Base-by-base conservation (phyloP, 2,113 vertebrate species). In the Tilapia sparmanii region DNA sequence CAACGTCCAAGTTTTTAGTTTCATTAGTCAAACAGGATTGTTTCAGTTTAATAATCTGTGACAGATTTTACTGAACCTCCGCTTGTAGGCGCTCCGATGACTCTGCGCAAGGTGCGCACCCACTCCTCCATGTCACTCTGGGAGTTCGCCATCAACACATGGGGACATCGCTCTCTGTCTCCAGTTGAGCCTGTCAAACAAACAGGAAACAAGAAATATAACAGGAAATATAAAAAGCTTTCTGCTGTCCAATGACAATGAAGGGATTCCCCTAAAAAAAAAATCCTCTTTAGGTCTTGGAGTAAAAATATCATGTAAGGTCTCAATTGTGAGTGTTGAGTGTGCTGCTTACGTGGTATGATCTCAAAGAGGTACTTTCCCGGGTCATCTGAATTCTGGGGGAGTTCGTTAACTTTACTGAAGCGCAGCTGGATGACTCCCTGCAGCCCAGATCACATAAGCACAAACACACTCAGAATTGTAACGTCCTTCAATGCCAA, bases 351-450 rank as follows among this genome's bases (percentile, higher is more conserved):
- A 99, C 99, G 97, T 96, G 97, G 98, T 87, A 97, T 94, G 84
- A 99, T 97, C 93, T 99, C 98, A 2, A 99, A 99, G 85, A 99
- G 97, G 93, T 97, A 98, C 79, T 97, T 99, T 45, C 97, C 98
- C 1, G 95, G 95, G 47, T 99, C 98, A 22, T 99, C 98, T 0
- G 97, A 92, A 87, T 95, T 98, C 3, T 87, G 89, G 42, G 96
- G 94, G 8, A 98, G 93, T 91, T 99, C 97, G 16, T 96, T 98
- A 83, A 99, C 93, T 82, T 97, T 97, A 90, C 97, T 97, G 84
- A 97, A 97, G 42, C 96, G 97, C 31, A 99, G 96, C 80, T 94
- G 95, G 85, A 99, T 95, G 79, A 89, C 96, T 10, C 98, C 98
- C 99, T 99, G 86, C 16, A 93, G 90, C 57, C 12, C 90, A 66